These are phyloP conservation scores for Yponomeuta cagnagella DNA, from an alignment of 2,888 invertebrate genomes.

Conservation along the genomic window DNA sequence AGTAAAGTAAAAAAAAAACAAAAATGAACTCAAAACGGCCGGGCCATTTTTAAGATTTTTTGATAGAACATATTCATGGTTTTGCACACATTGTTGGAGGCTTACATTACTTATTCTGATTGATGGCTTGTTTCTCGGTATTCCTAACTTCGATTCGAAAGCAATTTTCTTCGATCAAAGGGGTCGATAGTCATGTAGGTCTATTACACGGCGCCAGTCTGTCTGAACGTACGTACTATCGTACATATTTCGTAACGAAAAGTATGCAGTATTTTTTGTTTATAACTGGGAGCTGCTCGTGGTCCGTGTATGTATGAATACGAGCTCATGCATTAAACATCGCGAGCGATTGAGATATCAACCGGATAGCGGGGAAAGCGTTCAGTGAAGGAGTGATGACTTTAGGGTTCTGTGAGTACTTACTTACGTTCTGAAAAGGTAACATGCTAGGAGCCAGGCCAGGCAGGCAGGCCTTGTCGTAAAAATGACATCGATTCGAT, in stretches of 20 bases:
- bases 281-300: conserved; percentile 28
- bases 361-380: conserved; percentile 13
- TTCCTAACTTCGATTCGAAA: too few relatives aligned
- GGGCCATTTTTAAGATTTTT: too few relatives aligned
- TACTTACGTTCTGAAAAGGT: neutral
- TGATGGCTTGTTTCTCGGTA: too few relatives aligned
- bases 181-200: neutral
- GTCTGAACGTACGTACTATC: conserved; percentile 22
- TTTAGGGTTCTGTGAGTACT: neutral
- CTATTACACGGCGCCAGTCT: conserved; percentile 24
- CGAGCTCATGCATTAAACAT: conserved; percentile 49
- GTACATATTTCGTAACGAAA: conserved; percentile 25
- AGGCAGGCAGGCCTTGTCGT: too few relatives aligned
- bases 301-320: conserved; percentile 32
- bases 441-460: too few relatives aligned
- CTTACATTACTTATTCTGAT: too few relatives aligned
- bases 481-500: too few relatives aligned
- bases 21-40: too few relatives aligned
- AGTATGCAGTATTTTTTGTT: conserved; percentile 22
- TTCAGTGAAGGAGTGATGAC: conserved; percentile 13
- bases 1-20: too few relatives aligned
- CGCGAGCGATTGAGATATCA: conserved; percentile 24
- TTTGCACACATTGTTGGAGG: too few relatives aligned
- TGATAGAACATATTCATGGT: too few relatives aligned
- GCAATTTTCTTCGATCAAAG: neutral